Evolutionary conservation across 1,140 invertebrate species (phyloP).

Genomic region (Teleogryllus occipitalis): DNA sequence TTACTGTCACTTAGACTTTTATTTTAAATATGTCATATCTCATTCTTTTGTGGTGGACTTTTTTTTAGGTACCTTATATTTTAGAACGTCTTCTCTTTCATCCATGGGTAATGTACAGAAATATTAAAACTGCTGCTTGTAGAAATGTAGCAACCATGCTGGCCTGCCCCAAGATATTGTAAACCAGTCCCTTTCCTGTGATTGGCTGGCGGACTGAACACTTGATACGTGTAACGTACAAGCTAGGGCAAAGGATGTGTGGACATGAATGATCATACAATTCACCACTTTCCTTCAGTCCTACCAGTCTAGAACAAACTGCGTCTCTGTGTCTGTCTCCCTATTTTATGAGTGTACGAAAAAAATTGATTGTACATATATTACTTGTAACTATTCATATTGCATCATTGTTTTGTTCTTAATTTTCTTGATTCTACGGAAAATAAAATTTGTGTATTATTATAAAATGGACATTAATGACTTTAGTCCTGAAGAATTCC

Average conservation of each 20-base stretch:
- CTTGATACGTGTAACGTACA: neutral
- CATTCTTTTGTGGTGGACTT: conserved; percentile 1
- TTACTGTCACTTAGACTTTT: conserved; percentile 1
- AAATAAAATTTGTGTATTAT: conserved; percentile 26
- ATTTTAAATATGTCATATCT: conserved; percentile 7
- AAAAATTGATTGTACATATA: conserved; percentile 17
- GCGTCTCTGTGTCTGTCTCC: conserved; percentile 12
- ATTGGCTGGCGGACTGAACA: conserved; percentile 10
- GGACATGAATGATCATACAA: too few relatives aligned
- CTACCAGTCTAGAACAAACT: conserved; percentile 9
- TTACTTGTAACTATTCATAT: conserved; percentile 25
- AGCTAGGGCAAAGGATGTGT: neutral
- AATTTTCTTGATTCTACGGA: conserved; percentile 25
- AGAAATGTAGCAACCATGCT: conserved; percentile 4
- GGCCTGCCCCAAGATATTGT: neutral
- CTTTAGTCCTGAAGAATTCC: neutral
- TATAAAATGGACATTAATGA: conserved; percentile 11
- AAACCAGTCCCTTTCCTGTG: neutral
- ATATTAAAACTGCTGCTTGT: neutral
- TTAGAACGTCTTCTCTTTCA: conserved; percentile 12
- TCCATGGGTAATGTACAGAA: conserved; percentile 4
- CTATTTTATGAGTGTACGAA: conserved; percentile 17
- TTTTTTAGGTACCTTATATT: conserved; percentile 6
- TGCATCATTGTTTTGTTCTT: conserved; percentile 24
- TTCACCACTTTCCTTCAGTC: neutral